These are phyloP conservation scores for Columba janthina DNA, from an alignment of 2,113 vertebrate genomes.

Conservation along the genomic window DNA sequence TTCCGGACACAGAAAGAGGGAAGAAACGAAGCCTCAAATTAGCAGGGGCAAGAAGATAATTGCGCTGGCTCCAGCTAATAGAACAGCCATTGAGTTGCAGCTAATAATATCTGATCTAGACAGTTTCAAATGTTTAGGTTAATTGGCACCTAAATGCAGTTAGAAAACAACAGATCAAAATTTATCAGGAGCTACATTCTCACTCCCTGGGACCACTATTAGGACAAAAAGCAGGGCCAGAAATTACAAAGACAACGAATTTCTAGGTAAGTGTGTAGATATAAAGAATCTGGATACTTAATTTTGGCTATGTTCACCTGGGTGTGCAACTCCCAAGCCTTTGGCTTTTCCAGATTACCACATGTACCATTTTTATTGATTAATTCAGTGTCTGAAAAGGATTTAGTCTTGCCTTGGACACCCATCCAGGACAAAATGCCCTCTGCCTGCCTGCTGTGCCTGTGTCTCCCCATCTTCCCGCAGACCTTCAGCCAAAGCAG, in stretches of 20 bases:
- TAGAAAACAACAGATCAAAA: background rate
- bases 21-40: conserved; percentile 18
- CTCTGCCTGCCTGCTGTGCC: background rate
- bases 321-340: background rate
- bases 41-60: conserved; percentile 13
- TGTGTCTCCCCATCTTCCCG: background rate
- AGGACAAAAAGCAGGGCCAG: background rate
- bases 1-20: background rate
- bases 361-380: conserved; percentile 6
- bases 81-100: background rate
- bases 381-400: background rate
- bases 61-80: conserved; percentile 23
- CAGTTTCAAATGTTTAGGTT: conserved; percentile 14
- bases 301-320: background rate
- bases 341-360: background rate
- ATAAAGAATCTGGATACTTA: background rate
- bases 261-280: background rate
- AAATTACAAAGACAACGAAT: background rate
- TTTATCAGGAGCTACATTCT: background rate
- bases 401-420: conserved; percentile 21
- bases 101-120: conserved; percentile 1
- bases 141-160: background rate
- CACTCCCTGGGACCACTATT: background rate
- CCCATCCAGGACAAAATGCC: conserved; percentile 16
- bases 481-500: background rate